A percentile compares a stretch with the other conserved stretches of the same genome.
Conservation (phyloP, 2,113 vertebrate genomes). For the Pterocles burchelli region DNA sequence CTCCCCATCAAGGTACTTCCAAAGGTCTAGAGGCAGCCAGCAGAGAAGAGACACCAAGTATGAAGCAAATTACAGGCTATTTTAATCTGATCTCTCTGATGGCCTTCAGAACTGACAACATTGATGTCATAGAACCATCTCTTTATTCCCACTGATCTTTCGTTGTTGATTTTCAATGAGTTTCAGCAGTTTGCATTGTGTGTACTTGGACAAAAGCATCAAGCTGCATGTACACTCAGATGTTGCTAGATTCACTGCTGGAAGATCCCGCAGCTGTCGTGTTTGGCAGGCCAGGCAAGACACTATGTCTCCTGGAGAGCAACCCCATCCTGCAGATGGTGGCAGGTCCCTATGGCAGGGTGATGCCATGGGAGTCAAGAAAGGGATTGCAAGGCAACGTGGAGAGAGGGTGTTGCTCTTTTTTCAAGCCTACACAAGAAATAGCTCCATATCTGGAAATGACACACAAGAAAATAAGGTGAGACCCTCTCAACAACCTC, state of each 20-base stretch:
- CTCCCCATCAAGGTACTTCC: neutral
- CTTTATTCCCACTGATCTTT: neutral
- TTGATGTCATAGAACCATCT: neutral
- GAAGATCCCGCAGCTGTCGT: neutral
- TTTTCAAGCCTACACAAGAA: neutral
- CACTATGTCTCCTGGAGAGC: neutral
- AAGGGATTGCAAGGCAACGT: neutral
- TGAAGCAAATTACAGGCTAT: neutral
- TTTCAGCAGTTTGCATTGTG: neutral
- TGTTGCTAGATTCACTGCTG: neutral
- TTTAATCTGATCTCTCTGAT: neutral
- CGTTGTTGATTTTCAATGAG: neutral
- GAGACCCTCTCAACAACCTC: neutral
- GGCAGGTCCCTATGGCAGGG: neutral
- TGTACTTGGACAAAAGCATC: neutral
- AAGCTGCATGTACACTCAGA: neutral
- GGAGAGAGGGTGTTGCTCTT: neutral
- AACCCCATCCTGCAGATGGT: too few relatives aligned
- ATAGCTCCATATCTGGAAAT: neutral
- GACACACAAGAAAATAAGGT: neutral
- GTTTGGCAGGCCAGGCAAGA: neutral
- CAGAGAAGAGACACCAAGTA: neutral
- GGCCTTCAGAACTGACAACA: neutral
- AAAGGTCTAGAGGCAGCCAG: neutral
- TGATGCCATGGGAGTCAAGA: fast-evolving